These are phyloP conservation scores for Amphipyra tragopoginis DNA, from an alignment of 2,888 invertebrate genomes.

Conservation along the genomic window DNA sequence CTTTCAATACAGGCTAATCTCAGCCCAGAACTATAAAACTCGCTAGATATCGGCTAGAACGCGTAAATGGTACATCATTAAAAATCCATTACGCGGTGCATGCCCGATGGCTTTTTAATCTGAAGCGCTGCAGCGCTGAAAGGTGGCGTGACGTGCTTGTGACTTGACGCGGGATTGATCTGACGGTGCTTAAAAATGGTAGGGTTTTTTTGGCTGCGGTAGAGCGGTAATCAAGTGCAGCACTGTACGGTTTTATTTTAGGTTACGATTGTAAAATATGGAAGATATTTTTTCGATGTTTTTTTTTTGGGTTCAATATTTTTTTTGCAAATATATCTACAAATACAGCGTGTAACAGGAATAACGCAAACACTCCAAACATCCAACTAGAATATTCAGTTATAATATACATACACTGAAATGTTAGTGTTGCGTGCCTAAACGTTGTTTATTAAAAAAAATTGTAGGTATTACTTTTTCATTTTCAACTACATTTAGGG, in stretches of 20 bases:
- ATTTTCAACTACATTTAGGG: too few species aligned
- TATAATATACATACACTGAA: too few species aligned
- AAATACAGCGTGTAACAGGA: too few species aligned
- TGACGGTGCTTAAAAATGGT: slow-evolving; percentile 28
- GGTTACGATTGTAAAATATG: too few species aligned
- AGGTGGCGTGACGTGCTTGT: slow-evolving; percentile 41
- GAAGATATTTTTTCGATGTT: too few species aligned
- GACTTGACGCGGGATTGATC: slow-evolving; percentile 46
- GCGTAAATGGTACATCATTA: slow-evolving; percentile 71
- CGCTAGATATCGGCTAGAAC: slow-evolving; percentile 54
- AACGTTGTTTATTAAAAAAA: too few species aligned
- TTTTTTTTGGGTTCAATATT: too few species aligned
- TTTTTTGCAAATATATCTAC: too few species aligned
- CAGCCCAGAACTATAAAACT: slow-evolving; percentile 41
- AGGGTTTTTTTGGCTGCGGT: slow-evolving; percentile 12
- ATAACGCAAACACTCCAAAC: too few species aligned
- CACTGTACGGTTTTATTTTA: not conserved
- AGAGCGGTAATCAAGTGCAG: not conserved
- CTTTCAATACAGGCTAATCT: slow-evolving; percentile 26
- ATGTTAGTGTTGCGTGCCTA: too few species aligned
- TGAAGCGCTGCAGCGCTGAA: slow-evolving; percentile 55
- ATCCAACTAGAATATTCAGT: too few species aligned
- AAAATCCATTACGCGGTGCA: slow-evolving; percentile 77
- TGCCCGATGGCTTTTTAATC: slow-evolving; percentile 74
- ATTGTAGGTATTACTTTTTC: too few species aligned